These are phyloP conservation scores for Andrena dorsata DNA, from an alignment of 2,888 invertebrate species.

Conservation along the genomic window DNA sequence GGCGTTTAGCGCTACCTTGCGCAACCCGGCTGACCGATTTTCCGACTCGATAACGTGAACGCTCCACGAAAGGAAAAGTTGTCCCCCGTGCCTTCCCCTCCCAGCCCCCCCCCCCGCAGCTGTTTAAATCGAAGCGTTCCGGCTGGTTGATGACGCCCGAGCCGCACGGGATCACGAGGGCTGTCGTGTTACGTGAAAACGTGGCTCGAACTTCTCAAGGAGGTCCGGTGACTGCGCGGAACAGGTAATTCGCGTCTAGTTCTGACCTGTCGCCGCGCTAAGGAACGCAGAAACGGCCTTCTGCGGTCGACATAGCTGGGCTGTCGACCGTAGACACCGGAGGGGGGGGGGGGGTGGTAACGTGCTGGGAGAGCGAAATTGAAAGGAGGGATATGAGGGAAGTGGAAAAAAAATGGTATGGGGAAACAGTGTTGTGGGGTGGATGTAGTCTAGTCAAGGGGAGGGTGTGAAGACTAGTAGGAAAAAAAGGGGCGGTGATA, in stretches of 20 bases:
- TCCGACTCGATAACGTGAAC: conserved; percentile 25
- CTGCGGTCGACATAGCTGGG: conserved; percentile 39
- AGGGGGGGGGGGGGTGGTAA: neutral
- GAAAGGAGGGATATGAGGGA: neutral
- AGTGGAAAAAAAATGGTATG: neutral
- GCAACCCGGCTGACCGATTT: conserved; percentile 35
- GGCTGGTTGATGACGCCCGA: conserved; percentile 45
- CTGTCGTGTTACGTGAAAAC: conserved; percentile 61
- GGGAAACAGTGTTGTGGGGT: neutral
- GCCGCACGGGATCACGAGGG: conserved; percentile 7
- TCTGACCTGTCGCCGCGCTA: conserved; percentile 53
- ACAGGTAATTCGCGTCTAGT: conserved; percentile 69
- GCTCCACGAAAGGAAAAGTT: conserved; percentile 57
- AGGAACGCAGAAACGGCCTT: conserved; percentile 53
- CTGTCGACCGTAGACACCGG: conserved; percentile 31
- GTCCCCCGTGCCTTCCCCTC: conserved; percentile 5
- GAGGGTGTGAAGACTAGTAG: too few relatives aligned
- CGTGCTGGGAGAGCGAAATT: neutral
- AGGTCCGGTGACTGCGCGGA: conserved; percentile 66
- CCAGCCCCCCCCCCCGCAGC: neutral
- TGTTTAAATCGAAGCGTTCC: conserved; percentile 51
- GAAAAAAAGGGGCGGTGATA: too few relatives aligned
- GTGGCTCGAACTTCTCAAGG: conserved; percentile 67
- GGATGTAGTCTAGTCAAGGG: too few relatives aligned
- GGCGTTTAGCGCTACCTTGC: conserved; percentile 6